A percentile compares a stretch with the other conserved stretches of the same genome.
Conservation (phyloP, 2,113 vertebrate genomes). For the Zosterops hypoxanthus region DNA sequence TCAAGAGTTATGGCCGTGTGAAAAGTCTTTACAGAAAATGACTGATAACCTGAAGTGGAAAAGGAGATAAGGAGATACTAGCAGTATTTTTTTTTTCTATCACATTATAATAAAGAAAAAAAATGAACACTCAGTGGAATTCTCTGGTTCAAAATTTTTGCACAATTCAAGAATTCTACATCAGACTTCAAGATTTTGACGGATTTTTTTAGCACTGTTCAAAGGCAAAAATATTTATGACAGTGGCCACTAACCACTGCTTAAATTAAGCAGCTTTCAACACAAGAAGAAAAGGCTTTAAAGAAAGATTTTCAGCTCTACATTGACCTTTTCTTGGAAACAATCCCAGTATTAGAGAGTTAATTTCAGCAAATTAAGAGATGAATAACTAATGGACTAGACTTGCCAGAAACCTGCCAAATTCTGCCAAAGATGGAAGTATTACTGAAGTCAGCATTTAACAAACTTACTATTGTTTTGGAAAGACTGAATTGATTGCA, state of each 20-base stretch:
- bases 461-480: not conserved
- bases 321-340: not conserved
- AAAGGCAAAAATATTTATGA: not conserved
- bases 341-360: not conserved
- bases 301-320: slow-evolving; percentile 1
- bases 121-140: not conserved
- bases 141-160: not conserved
- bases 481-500: not conserved
- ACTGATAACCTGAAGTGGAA: not conserved
- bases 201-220: not conserved
- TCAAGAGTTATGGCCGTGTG: not conserved
- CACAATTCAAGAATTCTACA: not conserved
- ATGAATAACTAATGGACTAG: not conserved
- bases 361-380: slow-evolving; percentile 21
- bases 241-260: not conserved
- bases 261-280: not conserved
- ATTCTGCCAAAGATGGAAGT: not conserved
- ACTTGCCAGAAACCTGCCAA: not conserved
- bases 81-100: not conserved
- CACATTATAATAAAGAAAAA: not conserved
- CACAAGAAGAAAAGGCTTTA: not conserved
- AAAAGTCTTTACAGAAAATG: not conserved
- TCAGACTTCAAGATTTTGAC: not conserved
- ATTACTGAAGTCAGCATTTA: not conserved
- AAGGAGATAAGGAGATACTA: not conserved